Conservation (phyloP, 2,113 vertebrate species). For the Gymnobelideus leadbeateri region DNA sequence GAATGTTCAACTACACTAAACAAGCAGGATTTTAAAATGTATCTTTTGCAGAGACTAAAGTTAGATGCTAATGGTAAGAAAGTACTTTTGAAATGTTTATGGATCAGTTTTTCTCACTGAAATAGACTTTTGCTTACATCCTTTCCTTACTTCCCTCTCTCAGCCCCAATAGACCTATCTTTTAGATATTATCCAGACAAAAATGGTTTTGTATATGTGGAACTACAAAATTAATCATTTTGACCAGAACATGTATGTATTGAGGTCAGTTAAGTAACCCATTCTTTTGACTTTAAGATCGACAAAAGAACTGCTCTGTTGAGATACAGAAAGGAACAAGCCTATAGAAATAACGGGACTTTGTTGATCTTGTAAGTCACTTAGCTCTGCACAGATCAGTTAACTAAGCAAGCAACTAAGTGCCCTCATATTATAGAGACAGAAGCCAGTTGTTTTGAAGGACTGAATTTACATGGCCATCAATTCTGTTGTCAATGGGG, state of each 20-base stretch:
- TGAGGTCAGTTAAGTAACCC: not conserved
- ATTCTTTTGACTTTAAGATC: not conserved
- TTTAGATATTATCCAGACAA: not conserved
- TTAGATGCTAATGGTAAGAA: not conserved
- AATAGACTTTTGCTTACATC: not conserved
- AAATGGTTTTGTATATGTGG: not conserved
- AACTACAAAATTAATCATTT: not conserved
- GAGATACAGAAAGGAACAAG: not conserved
- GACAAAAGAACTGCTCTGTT: not conserved
- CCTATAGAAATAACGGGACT: not conserved
- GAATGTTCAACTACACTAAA: not conserved
- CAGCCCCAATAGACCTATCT: not conserved
- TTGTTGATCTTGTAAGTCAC: not conserved
- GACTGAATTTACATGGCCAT: fast-evolving
- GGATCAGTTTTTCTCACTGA: not conserved
- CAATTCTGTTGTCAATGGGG: not conserved
- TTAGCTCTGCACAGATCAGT: not conserved
- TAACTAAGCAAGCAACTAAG: not conserved
- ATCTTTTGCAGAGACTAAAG: not conserved
- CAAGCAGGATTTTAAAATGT: not conserved
- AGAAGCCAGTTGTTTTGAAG: not conserved
- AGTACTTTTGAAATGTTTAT: not conserved
- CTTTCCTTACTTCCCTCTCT: not conserved
- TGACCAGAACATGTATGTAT: not conserved
- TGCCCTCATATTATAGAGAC: not conserved